Base-by-base conservation (phyloP, 1,140 invertebrate species). In the Paraescarpia echinospica region DNA sequence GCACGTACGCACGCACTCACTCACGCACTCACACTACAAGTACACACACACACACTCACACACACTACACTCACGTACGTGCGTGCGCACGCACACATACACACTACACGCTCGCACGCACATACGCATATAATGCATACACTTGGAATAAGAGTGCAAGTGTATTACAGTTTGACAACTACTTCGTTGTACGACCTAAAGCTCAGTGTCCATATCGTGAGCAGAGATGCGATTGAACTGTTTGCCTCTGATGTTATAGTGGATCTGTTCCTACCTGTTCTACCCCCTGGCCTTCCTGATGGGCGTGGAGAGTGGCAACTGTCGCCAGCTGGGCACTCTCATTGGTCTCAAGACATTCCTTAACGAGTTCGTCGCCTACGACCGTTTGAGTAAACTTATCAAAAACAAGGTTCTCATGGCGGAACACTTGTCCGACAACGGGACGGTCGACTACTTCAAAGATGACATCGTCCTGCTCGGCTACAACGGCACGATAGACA, bases 361-460 rank as follows among this genome's bases (percentile, higher is more conserved):
- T 33, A 96, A 96, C 92, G 96, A 96, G 91, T 96, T 96, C 93
- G 93, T 95, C 1, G 96, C 95, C 4, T 96, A 95, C 92, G 94
- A 94, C 35, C 93, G 94, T 41, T 92, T 95, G 1, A 94, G 94
- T 9, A 93, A 95, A 31, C 94, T 94, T 9, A 93, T 95, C 33
- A 95, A 95, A 92, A 95, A 95, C 93, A 93, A 22, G 89, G 59
- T 22, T 27, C 8, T 27, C 18, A 2, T 77, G 2, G 27, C 0
- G 27, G 22, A 77, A 31, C 59, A 77, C 27, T 6, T 77, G 59
- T 77, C 59, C 22, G 8, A 14, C 59, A 27, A 77, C 59, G 59
- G 59, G 2, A 27, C 59, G 18, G 8, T 77, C 59, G 59, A 27
- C 12, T 77, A 77, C 59, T 2, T 27, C 18, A 18, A 18, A 77